Evolutionary conservation across 2,888 invertebrate species (phyloP), one percentile per base, ranked within the genome.

Genomic region (Catocala sponsa): DNA sequence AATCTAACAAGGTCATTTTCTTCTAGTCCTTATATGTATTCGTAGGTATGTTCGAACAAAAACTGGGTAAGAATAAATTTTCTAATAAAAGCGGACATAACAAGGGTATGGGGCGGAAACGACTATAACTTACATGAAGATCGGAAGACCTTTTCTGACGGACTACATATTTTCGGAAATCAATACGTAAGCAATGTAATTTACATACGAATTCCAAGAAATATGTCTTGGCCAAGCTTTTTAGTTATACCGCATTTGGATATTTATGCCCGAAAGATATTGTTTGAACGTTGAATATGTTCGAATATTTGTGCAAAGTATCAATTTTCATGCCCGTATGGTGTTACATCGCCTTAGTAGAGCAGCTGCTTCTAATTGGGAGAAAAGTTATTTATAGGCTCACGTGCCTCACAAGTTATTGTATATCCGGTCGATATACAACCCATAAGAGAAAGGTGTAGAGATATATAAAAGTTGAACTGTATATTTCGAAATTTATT

Each of bases 141-240:
- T 70, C 68, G 68, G 74, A 72, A 76, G 74, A 72, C 74, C 74
- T 72, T 78, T 74, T 68, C 64, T 78, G 78, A 78, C 59, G 74
- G 74, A 75, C 71, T 71, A 76, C 79, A 76, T 73, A 79, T 73
- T 77, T 74, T 72, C 44, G 62, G 74, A 70, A 78, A 79, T 76
- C 78, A 76, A 79, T 78, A 75, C 73, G 66, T 65, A 68, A 72
- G 66, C 56, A 68, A 74, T 66, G 60, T 70, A 62, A 75, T 75
- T 73, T 70, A 68, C 71, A 72, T 75, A 67, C 47, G 60, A 71
- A 71, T 71, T 60, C 51, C 59, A 52, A 63, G 55, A 52, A 74
- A 71, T 64, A 64, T 55, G 63, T 70, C 58, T 63, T 56, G 59
- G 50, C 46, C 25, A 49, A 62, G 53, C 11, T 47, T 63, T 63